A percentile compares a stretch with the other conserved stretches of the same genome.
These are phyloP conservation scores for Noctilio leporinus DNA, from an alignment of 2,113 vertebrate genomes.

Conservation along the genomic window DNA sequence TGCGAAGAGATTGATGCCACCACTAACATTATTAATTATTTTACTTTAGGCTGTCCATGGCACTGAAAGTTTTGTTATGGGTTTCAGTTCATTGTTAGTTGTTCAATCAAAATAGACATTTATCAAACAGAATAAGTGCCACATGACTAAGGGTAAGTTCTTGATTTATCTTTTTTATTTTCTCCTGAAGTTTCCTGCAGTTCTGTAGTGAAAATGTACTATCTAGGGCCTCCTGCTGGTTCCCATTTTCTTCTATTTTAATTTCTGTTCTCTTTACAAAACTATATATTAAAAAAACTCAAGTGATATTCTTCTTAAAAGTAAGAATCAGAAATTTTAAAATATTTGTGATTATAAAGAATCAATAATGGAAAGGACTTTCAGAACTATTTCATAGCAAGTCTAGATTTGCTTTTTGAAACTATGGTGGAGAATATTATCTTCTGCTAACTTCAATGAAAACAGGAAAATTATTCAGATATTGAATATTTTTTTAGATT, in stretches of 20 bases:
- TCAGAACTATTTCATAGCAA: background rate
- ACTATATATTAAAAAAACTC: background rate
- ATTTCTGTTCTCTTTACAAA: background rate
- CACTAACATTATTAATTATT: background rate
- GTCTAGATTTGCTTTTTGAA: background rate
- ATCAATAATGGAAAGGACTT: background rate
- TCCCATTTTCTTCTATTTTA: background rate
- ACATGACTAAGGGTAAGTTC: background rate
- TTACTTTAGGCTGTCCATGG: background rate
- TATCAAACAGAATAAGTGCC: background rate
- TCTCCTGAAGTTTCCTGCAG: background rate
- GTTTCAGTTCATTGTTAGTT: background rate
- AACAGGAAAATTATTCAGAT: background rate
- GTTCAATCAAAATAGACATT: background rate
- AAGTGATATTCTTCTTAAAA: background rate
- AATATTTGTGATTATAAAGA: background rate
- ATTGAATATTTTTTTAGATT: too few species aligned
- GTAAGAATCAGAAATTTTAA: background rate
- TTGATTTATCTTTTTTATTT: background rate
- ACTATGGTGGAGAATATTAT: background rate
- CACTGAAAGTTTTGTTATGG: background rate
- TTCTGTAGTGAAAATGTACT: background rate
- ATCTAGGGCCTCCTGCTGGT: background rate
- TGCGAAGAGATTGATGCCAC: background rate
- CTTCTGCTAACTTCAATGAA: background rate